These are phyloP conservation scores for Rhinoptilus africanus DNA, from an alignment of 2,113 vertebrate species.

Conservation along the genomic window DNA sequence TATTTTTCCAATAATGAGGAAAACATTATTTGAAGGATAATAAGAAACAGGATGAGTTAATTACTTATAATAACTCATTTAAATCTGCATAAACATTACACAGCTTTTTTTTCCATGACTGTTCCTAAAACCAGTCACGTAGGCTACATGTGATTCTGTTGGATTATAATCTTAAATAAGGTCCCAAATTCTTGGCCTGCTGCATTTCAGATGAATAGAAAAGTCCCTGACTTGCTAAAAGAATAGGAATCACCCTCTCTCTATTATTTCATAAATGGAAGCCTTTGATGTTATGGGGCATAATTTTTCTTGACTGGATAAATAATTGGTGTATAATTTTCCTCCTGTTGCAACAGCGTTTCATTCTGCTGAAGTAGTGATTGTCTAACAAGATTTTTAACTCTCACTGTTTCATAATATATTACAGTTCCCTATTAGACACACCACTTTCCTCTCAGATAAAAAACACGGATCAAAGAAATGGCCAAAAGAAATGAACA, in stretches of 20 bases:
- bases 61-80: neutral
- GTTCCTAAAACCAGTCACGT: neutral
- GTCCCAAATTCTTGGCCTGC: neutral
- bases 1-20: neutral
- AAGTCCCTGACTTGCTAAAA: neutral
- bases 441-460: neutral
- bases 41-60: constrained; percentile 20
- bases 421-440: constrained; percentile 16
- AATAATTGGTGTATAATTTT: constrained; percentile 47
- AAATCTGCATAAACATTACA: constrained; percentile 1
- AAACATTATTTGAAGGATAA: constrained; percentile 4
- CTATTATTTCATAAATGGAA: constrained; percentile 20
- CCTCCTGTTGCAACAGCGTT: constrained; percentile 1
- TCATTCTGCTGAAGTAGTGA: constrained; percentile 33
- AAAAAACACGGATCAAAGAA: constrained; percentile 39
- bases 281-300: constrained; percentile 25
- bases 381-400: constrained; percentile 22
- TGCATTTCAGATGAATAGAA: neutral
- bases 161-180: neutral
- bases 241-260: neutral
- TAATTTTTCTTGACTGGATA: constrained; percentile 20
- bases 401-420: constrained; percentile 6
- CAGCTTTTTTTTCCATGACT: neutral
- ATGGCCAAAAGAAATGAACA: constrained; percentile 44
- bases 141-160: neutral